Evolutionary conservation across 2,797 vertebrate genomes (phyloP).

Genomic region (Phoxinus dragarum): DNA sequence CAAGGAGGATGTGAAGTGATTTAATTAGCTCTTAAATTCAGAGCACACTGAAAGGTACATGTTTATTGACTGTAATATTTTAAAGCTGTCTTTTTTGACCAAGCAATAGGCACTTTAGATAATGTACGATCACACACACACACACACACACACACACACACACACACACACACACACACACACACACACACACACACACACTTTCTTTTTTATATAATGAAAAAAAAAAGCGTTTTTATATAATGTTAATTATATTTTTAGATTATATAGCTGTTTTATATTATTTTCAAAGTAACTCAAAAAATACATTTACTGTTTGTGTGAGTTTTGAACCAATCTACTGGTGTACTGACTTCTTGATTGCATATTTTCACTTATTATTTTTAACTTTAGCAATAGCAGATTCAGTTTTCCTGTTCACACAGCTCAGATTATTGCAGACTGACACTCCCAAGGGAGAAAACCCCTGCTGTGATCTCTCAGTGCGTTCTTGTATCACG

Average conservation of each 20-base stretch:
- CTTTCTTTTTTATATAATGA: no score
- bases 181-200: no score
- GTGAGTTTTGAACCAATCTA: no score
- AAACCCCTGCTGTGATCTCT: slow-evolving; percentile 28
- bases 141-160: no score
- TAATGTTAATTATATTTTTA: no score
- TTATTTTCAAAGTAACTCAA: no score
- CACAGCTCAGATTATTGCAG: background rate
- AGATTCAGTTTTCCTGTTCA: background rate
- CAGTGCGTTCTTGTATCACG: background rate
- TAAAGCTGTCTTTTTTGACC: background rate
- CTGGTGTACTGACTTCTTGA: background rate
- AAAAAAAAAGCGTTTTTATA: no score
- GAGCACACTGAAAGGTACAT: background rate
- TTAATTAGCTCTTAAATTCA: slow-evolving; percentile 33
- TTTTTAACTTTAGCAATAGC: background rate
- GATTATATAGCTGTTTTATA: no score
- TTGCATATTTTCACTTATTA: background rate
- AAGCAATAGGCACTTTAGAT: background rate
- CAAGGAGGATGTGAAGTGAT: background rate
- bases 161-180: no score
- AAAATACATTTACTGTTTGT: background rate
- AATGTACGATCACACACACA: no score
- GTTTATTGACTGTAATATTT: slow-evolving; percentile 14
- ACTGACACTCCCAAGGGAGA: background rate